Percentiles rank a stretch among this genome's conserved stretches.
Evolutionary conservation across 1,140 invertebrate species (phyloP).

Genomic region (Mizuhopecten yessoensis): DNA sequence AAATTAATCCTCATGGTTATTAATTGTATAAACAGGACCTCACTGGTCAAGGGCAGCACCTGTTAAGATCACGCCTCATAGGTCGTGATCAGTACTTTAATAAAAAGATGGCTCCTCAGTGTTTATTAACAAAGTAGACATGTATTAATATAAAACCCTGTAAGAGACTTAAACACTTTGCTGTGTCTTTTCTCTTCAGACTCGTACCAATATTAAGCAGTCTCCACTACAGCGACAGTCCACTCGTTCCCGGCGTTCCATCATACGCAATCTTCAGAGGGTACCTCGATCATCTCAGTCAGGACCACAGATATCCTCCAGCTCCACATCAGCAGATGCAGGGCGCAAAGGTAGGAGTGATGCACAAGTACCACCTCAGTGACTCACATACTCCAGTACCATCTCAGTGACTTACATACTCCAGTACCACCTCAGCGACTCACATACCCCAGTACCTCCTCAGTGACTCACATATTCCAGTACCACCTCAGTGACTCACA

Average conservation of each 20-base stretch:
- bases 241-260: neutral
- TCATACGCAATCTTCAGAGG: conserved; percentile 32
- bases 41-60: neutral
- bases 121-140: neutral
- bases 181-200: neutral
- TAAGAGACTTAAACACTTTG: too few relatives aligned
- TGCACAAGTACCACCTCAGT: too few relatives aligned
- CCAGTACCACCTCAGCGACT: too few relatives aligned
- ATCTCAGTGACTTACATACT: too few relatives aligned
- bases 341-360: neutral
- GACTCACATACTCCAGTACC: too few relatives aligned
- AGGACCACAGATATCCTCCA: neutral
- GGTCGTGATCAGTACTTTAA: neutral
- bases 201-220: neutral
- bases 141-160: neutral
- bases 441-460: too few relatives aligned
- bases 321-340: neutral
- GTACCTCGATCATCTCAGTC: neutral
- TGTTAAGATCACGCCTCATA: too few relatives aligned
- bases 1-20: neutral
- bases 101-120: neutral
- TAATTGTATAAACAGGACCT: neutral
- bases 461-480: too few relatives aligned
- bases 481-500: too few relatives aligned
- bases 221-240: neutral